Conservation (phyloP, 2,113 vertebrate genomes). For the Paradoxurus hermaphroditus region DNA sequence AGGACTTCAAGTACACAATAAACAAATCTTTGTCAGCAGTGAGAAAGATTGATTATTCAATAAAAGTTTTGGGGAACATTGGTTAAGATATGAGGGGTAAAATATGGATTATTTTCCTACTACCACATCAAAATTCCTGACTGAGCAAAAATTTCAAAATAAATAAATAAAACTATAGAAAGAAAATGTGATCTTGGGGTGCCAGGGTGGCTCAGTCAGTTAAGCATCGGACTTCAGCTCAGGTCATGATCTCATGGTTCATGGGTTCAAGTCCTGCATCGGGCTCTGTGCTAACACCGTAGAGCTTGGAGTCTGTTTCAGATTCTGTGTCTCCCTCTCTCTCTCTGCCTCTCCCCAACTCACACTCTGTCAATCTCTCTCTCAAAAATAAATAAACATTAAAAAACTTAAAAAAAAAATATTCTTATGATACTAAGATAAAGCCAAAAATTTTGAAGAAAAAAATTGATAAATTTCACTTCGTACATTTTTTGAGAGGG, state of each 20-base stretch:
- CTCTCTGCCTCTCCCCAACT: no score
- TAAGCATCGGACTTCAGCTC: no score
- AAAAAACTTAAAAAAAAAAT: no score
- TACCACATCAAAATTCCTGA: not conserved
- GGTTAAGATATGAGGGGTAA: not conserved
- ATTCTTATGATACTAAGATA: not conserved
- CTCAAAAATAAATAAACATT: no score
- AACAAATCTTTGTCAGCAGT: not conserved
- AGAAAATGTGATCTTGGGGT: not conserved
- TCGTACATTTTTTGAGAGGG: not conserved
- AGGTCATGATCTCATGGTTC: no score
- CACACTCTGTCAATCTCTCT: no score
- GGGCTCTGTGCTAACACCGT: no score
- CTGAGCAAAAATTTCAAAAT: not conserved
- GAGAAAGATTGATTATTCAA: not conserved
- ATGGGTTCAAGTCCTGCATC: no score
- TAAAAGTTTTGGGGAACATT: not conserved
- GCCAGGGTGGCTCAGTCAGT: no score
- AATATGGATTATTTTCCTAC: not conserved
- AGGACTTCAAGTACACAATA: not conserved
- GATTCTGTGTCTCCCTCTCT: no score
- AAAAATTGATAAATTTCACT: not conserved
- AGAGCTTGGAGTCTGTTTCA: no score
- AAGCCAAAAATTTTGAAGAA: not conserved
- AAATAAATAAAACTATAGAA: not conserved